Conservation (phyloP, 2,113 vertebrate genomes). For the Gracilinanus agilis region DNA sequence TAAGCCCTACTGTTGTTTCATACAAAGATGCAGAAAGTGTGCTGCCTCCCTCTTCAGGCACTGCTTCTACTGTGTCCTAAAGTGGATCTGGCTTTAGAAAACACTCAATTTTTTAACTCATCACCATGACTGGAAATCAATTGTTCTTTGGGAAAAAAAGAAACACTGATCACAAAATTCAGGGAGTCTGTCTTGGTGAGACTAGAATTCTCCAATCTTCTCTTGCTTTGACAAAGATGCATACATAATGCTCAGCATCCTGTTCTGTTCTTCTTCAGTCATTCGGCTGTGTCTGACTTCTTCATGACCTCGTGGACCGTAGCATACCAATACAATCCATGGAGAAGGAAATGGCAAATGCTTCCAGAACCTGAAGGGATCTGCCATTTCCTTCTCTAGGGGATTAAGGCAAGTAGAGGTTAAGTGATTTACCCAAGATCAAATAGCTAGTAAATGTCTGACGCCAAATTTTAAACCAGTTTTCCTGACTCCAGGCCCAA, state of each 20-base stretch:
- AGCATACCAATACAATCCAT: too few species aligned
- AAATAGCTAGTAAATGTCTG: too few species aligned
- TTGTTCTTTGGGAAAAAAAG: background rate
- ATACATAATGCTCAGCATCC: constrained; percentile 47
- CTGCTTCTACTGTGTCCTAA: background rate
- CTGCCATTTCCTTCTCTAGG: too few species aligned
- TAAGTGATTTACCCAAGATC: too few species aligned
- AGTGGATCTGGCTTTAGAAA: constrained; percentile 21
- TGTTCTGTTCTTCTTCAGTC: background rate
- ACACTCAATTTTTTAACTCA: background rate
- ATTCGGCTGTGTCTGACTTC: too few species aligned
- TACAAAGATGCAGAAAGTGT: fast-evolving
- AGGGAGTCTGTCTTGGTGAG: background rate
- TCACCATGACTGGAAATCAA: background rate
- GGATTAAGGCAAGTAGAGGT: too few species aligned
- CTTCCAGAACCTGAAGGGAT: too few species aligned
- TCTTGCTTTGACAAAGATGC: constrained; percentile 52
- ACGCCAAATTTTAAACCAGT: too few species aligned
- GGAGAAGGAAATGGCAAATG: too few species aligned
- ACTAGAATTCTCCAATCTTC: constrained; percentile 32
- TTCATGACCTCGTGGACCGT: too few species aligned
- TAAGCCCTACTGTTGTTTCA: background rate
- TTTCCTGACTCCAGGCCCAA: too few species aligned
- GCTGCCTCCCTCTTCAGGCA: background rate
- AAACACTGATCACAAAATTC: background rate